Evolutionary conservation across 2,797 vertebrate genomes (phyloP), one percentile per base, ranked within the genome.

Genomic region (Rhinophrynus dorsalis): DNA sequence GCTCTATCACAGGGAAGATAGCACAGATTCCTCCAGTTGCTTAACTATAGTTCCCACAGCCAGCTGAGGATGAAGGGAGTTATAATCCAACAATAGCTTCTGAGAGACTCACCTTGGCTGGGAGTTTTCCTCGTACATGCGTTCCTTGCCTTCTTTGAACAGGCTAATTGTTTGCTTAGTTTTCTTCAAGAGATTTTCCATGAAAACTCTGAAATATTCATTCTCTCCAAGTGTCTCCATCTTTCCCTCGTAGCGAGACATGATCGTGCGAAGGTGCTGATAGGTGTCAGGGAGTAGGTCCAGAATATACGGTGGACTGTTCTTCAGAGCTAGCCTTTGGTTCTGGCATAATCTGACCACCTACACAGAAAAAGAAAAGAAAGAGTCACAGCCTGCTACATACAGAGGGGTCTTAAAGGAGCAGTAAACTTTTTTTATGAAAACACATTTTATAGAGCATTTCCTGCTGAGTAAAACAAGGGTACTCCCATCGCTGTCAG

Each of bases 91-190:
- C 5, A 2, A 6, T 6, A 26, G 47, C 24, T 8, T 20, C 13
- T 8, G 8, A 24, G 18, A 8, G 81, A 47, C 69, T 92, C 78
- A 98, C 97, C 97, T 96, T 65, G 96, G 96, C 81, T 99, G 97
- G 0, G 97, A 98, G 82, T 98, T 98, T 85, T 99, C 97, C 80
- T 99, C 97, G 3, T 97, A 99, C 97, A 99, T 99, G 78, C 96
- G 83, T 11, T 99, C 97, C 66, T 98, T 99, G 56, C 96, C 97
- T 64, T 99, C 96, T 77, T 99, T 99, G 84, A 99, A 99, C 67
- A 99, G 91, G 84, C 95, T 97, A 85, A 98, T 98, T 75, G 97
- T 99, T 89, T 99, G 97, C 81, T 99, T 99, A 76, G 96, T 99
- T 85, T 99, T 99, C 83, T 98, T 99, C 78, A 94, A 95, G 70